Percentiles rank a stretch among this genome's conserved stretches.
Conservation (phyloP, 2,113 vertebrate species). For the Nanorana parkeri region DNA sequence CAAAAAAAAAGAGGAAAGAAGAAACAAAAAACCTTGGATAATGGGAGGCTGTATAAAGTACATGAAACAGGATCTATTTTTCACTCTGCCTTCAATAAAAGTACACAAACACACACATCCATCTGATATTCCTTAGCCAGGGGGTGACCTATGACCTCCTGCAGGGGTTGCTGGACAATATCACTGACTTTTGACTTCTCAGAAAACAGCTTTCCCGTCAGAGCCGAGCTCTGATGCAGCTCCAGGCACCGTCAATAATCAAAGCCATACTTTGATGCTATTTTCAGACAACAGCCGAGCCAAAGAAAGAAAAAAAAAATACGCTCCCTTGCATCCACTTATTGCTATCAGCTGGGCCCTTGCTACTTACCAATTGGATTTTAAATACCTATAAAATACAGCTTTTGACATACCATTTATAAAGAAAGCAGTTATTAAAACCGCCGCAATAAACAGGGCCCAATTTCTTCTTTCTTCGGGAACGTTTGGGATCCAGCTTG, state of each 20-base stretch:
- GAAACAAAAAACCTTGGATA: too few relatives aligned
- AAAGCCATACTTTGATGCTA: slow-evolving; percentile 55
- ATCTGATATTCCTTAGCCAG: slow-evolving; percentile 52
- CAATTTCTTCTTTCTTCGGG: slow-evolving; percentile 17
- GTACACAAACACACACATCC: slow-evolving; percentile 22
- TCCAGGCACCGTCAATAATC: slow-evolving; percentile 49
- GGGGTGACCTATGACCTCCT: slow-evolving; percentile 38
- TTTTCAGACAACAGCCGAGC: slow-evolving; percentile 39
- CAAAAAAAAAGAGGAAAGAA: too few relatives aligned
- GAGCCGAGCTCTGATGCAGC: slow-evolving; percentile 30
- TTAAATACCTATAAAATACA: slow-evolving; percentile 39
- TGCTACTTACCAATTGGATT: slow-evolving; percentile 21
- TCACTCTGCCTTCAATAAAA: slow-evolving; percentile 19
- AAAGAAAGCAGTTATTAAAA: slow-evolving; percentile 36
- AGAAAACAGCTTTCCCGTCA: slow-evolving; percentile 48
- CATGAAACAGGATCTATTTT: background rate
- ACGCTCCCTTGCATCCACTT: slow-evolving; percentile 20
- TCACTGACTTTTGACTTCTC: slow-evolving; percentile 55
- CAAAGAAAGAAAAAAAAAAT: background rate
- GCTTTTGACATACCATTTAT: slow-evolving; percentile 18
- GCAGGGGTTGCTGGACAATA: slow-evolving; percentile 42
- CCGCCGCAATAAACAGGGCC: slow-evolving; percentile 29
- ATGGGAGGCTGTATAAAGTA: background rate
- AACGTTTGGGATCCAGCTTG: slow-evolving; percentile 22
- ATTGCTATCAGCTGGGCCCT: slow-evolving; percentile 45